Conservation (phyloP, 2,113 vertebrate species). For the Pterocles orientalis region DNA sequence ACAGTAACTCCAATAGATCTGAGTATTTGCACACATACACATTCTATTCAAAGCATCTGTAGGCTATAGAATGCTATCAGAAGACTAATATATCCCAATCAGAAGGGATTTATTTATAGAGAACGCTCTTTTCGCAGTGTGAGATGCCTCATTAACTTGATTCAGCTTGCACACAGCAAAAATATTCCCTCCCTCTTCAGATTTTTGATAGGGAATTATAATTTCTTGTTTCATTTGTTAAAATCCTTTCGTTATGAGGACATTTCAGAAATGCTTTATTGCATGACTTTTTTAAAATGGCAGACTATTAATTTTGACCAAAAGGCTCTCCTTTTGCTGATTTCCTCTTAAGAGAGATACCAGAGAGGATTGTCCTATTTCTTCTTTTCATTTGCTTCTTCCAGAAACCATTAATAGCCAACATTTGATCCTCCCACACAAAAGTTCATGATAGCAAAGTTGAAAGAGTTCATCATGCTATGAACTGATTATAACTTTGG, state of each 20-base stretch:
- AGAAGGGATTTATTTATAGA: conserved; percentile 86
- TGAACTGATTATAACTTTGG: conserved; percentile 45
- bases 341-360: conserved; percentile 55
- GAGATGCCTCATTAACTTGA: conserved; percentile 87
- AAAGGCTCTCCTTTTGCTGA: conserved; percentile 66
- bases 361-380: conserved; percentile 62
- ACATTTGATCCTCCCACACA: conserved; percentile 59
- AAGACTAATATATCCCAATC: conserved; percentile 87
- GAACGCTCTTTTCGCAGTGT: conserved; percentile 82
- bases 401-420: conserved; percentile 57
- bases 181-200: conserved; percentile 85
- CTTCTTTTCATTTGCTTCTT: conserved; percentile 59
- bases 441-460: conserved; percentile 59
- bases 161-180: conserved; percentile 85
- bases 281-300: conserved; percentile 69
- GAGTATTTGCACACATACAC: conserved; percentile 78
- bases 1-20: conserved; percentile 70
- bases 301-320: conserved; percentile 71
- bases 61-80: conserved; percentile 84
- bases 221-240: conserved; percentile 83
- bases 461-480: conserved; percentile 32
- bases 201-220: conserved; percentile 85
- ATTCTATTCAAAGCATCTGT: conserved; percentile 83
- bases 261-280: conserved; percentile 75
- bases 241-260: conserved; percentile 75